A percentile compares a stretch with the other conserved stretches of the same genome.
Conservation (phyloP, 2,888 invertebrate genomes). For the Acanthosepion pharaonis region DNA sequence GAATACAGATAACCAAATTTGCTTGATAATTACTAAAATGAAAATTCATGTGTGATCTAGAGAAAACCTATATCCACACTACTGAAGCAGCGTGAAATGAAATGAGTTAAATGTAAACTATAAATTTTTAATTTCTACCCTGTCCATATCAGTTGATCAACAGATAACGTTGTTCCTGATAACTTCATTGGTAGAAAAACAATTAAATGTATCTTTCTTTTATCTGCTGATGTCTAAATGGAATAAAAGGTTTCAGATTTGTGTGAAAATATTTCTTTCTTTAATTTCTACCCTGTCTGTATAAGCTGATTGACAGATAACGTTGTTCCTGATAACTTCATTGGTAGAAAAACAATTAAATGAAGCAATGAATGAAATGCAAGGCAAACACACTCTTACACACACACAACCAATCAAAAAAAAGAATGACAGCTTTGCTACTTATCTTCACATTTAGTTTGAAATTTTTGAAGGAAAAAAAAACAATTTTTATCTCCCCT, state of each 20-base stretch:
- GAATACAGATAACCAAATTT: not conserved
- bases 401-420: not conserved
- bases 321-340: not conserved
- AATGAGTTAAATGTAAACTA: not conserved
- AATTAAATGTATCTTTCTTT: not conserved
- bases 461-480: not conserved
- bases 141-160: not conserved
- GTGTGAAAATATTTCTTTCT: not conserved
- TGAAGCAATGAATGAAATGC: not conserved
- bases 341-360: not conserved
- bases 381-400: not conserved
- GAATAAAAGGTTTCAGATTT: slow-evolving; percentile 33
- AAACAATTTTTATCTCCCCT: not conserved
- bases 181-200: not conserved
- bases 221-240: not conserved
- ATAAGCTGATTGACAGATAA: not conserved
- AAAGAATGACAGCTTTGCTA: not conserved
- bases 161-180: not conserved
- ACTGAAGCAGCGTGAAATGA: not conserved
- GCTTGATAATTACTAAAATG: not conserved
- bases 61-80: not conserved
- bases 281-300: not conserved
- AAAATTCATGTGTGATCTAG: not conserved
- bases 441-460: slow-evolving; percentile 33
- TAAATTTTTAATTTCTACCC: not conserved